Conservation (phyloP, 1,140 invertebrate species). For the Drosophila nannoptera region DNA sequence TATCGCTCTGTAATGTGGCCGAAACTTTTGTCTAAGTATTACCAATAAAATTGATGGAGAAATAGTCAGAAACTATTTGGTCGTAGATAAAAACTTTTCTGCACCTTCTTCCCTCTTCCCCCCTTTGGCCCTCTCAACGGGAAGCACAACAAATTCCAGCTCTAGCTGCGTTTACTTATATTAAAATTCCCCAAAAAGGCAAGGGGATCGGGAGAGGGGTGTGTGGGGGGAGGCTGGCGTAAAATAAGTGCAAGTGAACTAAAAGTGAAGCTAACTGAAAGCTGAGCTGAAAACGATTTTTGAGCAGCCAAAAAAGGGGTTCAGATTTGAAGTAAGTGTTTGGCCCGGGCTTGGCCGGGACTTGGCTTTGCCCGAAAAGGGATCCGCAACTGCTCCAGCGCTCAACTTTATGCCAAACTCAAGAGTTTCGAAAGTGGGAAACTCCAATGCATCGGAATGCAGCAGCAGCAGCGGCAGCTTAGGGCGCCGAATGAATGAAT, state of each 20-base stretch:
- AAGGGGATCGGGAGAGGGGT: constrained; percentile 3
- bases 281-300: constrained; percentile 50
- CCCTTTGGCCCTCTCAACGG: background rate
- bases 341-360: constrained; percentile 17
- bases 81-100: constrained; percentile 71
- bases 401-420: constrained; percentile 27
- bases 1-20: constrained; percentile 45
- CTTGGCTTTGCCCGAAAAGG: constrained; percentile 30
- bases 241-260: constrained; percentile 59
- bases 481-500: constrained; percentile 57
- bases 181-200: constrained; percentile 59
- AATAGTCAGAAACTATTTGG: constrained; percentile 75
- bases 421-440: constrained; percentile 38
- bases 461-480: constrained; percentile 11
- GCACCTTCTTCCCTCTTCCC: constrained; percentile 7
- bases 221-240: background rate
- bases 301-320: constrained; percentile 45
- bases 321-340: constrained; percentile 52
- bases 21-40: constrained; percentile 76
- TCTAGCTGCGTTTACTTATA: constrained; percentile 66
- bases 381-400: constrained; percentile 27
- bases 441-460: constrained; percentile 40
- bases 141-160: constrained; percentile 35
- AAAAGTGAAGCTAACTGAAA: constrained; percentile 45
- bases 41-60: constrained; percentile 77